Evolutionary conservation across 2,113 vertebrate species (phyloP).

Genomic region (Anas platyrhynchos): DNA sequence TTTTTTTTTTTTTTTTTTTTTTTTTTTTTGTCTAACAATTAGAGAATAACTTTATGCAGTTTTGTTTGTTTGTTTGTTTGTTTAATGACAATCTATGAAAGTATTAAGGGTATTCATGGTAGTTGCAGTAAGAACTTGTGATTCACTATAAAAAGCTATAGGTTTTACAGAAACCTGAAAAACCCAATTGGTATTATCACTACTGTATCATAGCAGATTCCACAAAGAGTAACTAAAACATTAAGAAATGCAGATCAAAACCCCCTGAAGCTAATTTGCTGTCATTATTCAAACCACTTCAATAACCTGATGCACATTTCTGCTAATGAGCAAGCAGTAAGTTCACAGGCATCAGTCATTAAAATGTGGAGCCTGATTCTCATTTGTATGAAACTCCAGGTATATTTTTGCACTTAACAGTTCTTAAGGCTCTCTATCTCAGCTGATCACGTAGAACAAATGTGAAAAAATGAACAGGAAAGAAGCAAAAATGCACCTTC

Average conservation of each 20-base stretch:
- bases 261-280: not conserved
- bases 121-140: not conserved
- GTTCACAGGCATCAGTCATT: not conserved
- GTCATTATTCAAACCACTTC: not conserved
- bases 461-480: not conserved
- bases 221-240: not conserved
- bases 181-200: not conserved
- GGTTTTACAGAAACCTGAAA: slow-evolving; percentile 15
- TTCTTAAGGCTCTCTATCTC: not conserved
- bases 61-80: no score
- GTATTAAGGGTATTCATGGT: not conserved
- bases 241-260: not conserved
- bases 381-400: not conserved
- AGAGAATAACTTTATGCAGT: not conserved
- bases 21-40: slow-evolving; percentile 6
- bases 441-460: not conserved
- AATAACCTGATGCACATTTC: not conserved
- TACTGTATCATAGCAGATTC: not conserved
- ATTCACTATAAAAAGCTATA: not conserved
- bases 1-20: slow-evolving; percentile 1
- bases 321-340: not conserved
- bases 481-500: not conserved
- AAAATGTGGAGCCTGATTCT: not conserved
- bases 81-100: not conserved
- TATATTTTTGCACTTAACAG: not conserved